Evolutionary conservation across 1,140 invertebrate species (phyloP).

Genomic region (Drosophila sulfurigaster): DNA sequence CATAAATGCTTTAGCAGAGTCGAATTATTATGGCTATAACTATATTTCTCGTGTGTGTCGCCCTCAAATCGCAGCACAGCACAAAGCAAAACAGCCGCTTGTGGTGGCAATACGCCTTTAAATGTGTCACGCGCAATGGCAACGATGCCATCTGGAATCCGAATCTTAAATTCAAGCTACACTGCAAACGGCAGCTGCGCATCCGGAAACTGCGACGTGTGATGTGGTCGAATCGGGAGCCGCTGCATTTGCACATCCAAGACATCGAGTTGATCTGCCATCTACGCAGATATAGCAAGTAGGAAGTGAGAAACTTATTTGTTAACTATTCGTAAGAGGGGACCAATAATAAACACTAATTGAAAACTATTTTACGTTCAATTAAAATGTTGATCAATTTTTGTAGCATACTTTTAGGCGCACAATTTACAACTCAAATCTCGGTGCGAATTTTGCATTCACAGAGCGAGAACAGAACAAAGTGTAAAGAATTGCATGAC

Average conservation of each 20-base stretch:
- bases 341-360: background rate
- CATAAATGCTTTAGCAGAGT: conserved; percentile 38
- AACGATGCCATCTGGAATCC: conserved; percentile 56
- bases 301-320: background rate
- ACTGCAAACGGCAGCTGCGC: conserved; percentile 70
- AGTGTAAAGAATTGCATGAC: conserved; percentile 11
- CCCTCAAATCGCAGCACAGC: conserved; percentile 57
- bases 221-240: conserved; percentile 57
- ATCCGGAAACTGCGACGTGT: conserved; percentile 64
- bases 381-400: background rate
- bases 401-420: conserved; percentile 27
- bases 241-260: conserved; percentile 62
- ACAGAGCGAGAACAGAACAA: background rate
- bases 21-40: conserved; percentile 50
- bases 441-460: background rate
- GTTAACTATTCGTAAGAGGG: background rate
- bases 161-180: conserved; percentile 68
- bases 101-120: conserved; percentile 77
- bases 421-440: background rate
- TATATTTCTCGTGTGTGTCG: conserved; percentile 19
- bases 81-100: conserved; percentile 70
- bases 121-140: conserved; percentile 65
- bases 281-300: conserved; percentile 55
- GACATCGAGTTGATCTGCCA: conserved; percentile 70
- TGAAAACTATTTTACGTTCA: background rate